Evolutionary conservation across 2,797 vertebrate genomes (phyloP).

Genomic region (Peromyscus attwateri): DNA sequence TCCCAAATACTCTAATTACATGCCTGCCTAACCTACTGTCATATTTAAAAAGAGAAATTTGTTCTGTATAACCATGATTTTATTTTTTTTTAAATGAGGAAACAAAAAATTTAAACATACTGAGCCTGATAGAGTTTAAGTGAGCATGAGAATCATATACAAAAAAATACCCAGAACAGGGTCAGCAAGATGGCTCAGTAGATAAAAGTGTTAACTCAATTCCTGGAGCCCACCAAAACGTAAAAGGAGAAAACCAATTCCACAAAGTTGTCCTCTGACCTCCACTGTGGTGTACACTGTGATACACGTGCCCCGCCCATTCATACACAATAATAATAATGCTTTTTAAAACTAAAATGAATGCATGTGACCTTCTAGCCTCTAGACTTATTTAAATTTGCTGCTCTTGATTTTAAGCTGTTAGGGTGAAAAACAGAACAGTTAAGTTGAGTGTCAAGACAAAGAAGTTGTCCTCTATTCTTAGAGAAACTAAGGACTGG

Average conservation of each 20-base stretch:
- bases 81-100: neutral
- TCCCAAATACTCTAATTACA: neutral
- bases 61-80: neutral
- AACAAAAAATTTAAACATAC: slow-evolving; percentile 1
- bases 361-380: neutral
- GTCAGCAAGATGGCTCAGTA: neutral
- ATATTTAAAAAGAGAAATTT: slow-evolving; percentile 8
- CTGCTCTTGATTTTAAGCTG: slow-evolving; percentile 19
- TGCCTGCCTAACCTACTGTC: neutral
- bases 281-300: neutral
- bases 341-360: neutral
- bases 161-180: slow-evolving; percentile 1
- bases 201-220: neutral
- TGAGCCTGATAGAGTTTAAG: neutral
- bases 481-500: neutral
- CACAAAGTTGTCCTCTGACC: neutral
- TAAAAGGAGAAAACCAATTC: neutral
- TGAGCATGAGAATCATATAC: neutral
- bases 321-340: neutral
- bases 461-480: neutral
- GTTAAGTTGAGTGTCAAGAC: neutral
- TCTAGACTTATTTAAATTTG: neutral
- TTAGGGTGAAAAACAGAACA: neutral
- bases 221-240: neutral
- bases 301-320: no score